These are phyloP conservation scores for Cromileptes altivelis DNA, from an alignment of 2,113 vertebrate species.

Conservation along the genomic window DNA sequence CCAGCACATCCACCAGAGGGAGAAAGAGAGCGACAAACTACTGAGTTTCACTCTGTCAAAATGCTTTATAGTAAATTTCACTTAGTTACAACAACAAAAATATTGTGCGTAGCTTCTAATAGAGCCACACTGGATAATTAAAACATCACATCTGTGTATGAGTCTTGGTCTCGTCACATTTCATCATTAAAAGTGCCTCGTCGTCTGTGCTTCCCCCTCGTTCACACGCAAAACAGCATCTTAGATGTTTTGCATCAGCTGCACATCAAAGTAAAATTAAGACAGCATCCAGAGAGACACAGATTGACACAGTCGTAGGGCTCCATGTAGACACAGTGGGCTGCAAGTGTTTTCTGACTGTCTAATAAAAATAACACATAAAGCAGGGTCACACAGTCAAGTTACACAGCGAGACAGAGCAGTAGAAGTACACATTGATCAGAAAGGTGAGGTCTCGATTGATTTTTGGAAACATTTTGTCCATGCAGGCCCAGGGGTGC, in stretches of 20 bases:
- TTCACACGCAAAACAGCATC: slow-evolving; percentile 72
- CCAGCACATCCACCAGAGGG: slow-evolving; percentile 71
- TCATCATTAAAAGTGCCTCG: slow-evolving; percentile 47
- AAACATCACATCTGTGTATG: slow-evolving; percentile 6
- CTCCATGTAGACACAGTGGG: no score
- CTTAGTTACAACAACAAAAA: background rate
- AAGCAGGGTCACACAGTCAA: background rate
- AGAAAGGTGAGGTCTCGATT: slow-evolving; percentile 12
- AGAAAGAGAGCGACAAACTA: slow-evolving; percentile 25
- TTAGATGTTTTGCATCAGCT: slow-evolving; percentile 66
- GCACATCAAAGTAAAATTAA: slow-evolving; percentile 47
- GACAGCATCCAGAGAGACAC: background rate
- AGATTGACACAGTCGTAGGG: no score
- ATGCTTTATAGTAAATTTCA: background rate
- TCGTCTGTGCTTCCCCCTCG: background rate
- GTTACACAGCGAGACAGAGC: background rate
- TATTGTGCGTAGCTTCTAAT: slow-evolving; percentile 12
- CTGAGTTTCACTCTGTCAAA: background rate
- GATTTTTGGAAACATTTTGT: slow-evolving; percentile 16
- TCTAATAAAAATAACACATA: slow-evolving; percentile 1
- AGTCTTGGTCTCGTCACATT: slow-evolving; percentile 29
- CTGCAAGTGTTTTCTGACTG: background rate
- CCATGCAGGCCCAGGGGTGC: slow-evolving; percentile 28
- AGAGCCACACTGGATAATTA: slow-evolving; percentile 14
- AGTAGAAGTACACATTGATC: slow-evolving; percentile 22